phyloP scores from a whole-genome alignment of 2,888 invertebrate species.

The Drosophila sordidapex region DNA sequence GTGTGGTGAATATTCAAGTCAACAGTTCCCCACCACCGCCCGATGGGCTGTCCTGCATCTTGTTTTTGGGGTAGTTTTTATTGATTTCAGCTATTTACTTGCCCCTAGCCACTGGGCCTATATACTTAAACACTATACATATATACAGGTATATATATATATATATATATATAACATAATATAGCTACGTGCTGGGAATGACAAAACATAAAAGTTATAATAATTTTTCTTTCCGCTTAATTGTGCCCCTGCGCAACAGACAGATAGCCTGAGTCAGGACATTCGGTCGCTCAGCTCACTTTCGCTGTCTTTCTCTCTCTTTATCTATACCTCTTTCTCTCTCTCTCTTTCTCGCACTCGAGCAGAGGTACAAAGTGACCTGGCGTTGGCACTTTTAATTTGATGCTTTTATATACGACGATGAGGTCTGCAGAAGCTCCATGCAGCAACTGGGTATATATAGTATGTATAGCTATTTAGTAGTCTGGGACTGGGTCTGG shows the following conservation, averaged over 20 bases:
- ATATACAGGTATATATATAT: conserved; percentile 1
- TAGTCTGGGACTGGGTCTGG: conserved; percentile 28
- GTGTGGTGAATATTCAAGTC: conserved; percentile 59
- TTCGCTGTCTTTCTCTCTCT: conserved; percentile 1
- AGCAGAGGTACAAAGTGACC: conserved; percentile 41
- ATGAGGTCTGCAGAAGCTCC: conserved; percentile 20
- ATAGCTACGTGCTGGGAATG: conserved; percentile 66
- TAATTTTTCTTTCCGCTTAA: conserved; percentile 83
- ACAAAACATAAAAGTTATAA: conserved; percentile 82
- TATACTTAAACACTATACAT: conserved; percentile 17
- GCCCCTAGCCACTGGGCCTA: conserved; percentile 30
- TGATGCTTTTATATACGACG: conserved; percentile 75
- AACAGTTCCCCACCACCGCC: conserved; percentile 9
- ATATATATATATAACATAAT: conserved; percentile 12
- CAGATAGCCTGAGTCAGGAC: conserved; percentile 67
- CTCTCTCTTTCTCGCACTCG: conserved; percentile 8
- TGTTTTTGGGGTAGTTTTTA: conserved; percentile 70
- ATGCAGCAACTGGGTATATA: conserved; percentile 23
- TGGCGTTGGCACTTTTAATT: conserved; percentile 75
- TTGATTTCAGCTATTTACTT: conserved; percentile 64
- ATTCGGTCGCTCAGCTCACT: conserved; percentile 27
- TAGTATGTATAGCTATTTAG: conserved; percentile 26
- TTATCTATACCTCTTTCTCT: conserved; percentile 8
- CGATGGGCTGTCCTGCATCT: conserved; percentile 10
- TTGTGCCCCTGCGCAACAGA: conserved; percentile 72